These are phyloP conservation scores for Protobothrops flavoviridis DNA, from an alignment of 2,113 vertebrate species.

Conservation along the genomic window DNA sequence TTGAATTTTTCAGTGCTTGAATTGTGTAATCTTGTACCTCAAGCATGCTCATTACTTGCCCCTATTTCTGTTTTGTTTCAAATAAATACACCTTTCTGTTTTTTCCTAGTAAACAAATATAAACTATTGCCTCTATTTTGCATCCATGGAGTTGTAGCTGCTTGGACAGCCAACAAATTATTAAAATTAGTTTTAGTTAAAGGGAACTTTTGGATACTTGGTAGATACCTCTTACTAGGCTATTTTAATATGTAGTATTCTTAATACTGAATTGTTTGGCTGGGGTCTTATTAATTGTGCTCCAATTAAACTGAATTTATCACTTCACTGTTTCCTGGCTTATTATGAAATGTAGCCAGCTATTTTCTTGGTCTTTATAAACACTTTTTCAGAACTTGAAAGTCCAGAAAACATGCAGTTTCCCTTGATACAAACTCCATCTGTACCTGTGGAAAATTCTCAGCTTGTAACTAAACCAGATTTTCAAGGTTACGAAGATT, in stretches of 20 bases:
- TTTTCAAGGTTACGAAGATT: conserved; percentile 38
- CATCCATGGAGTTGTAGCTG: background rate
- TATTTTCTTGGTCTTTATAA: background rate
- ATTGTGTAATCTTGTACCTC: background rate
- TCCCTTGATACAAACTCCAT: conserved; percentile 43
- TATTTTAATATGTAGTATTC: background rate
- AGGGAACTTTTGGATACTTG: background rate
- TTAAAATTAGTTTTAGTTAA: background rate
- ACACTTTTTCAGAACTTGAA: conserved; percentile 52
- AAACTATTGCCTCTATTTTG: background rate
- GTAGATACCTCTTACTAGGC: background rate
- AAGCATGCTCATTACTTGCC: background rate
- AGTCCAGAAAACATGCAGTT: background rate
- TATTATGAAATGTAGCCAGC: background rate
- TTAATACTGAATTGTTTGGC: background rate
- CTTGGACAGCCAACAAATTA: background rate
- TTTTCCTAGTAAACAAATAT: background rate
- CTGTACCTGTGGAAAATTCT: conserved; percentile 36
- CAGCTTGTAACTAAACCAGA: conserved; percentile 40
- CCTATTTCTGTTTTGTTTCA: background rate
- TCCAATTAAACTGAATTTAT: conserved; percentile 1
- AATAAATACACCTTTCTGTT: background rate
- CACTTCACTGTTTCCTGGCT: background rate
- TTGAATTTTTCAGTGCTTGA: background rate
- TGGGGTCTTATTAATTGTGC: conserved; percentile 14